Conservation (phyloP, 2,113 vertebrate genomes). For the Formicarius rufipectus region DNA sequence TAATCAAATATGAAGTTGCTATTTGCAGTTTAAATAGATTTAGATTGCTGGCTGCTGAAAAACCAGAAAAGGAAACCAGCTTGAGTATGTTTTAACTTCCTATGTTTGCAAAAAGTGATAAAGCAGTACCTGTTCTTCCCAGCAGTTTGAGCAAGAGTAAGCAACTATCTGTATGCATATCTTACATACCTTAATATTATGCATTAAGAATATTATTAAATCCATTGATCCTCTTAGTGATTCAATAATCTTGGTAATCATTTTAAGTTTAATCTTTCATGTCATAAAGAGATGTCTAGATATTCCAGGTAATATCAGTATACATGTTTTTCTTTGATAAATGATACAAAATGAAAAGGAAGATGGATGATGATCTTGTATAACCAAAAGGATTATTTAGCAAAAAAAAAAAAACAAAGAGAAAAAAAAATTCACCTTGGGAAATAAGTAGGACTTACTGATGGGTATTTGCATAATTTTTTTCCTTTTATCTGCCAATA, state of each 20-base stretch:
- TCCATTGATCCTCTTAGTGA: slow-evolving; percentile 49
- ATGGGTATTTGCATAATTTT: background rate
- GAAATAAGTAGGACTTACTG: background rate
- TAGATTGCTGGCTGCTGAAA: background rate
- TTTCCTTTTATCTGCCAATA: background rate
- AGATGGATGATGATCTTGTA: background rate
- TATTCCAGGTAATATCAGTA: background rate
- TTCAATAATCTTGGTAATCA: slow-evolving; percentile 55
- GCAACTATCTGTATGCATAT: background rate
- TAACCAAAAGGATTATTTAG: background rate
- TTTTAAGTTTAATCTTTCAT: slow-evolving; percentile 53
- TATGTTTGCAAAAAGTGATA: background rate
- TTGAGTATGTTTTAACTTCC: background rate
- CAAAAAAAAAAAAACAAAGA: background rate
- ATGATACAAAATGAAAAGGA: background rate
- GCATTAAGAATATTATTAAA: slow-evolving; percentile 56
- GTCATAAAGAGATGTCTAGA: background rate
- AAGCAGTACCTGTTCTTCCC: background rate
- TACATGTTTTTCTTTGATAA: slow-evolving; percentile 19
- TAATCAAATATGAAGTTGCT: background rate
- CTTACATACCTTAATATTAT: background rate
- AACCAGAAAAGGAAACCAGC: background rate
- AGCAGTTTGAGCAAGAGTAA: slow-evolving; percentile 19
- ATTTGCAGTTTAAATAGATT: background rate
- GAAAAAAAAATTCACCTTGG: background rate